phyloP scores from a whole-genome alignment of 2,888 invertebrate species.

The Sesia bembeciformis region DNA sequence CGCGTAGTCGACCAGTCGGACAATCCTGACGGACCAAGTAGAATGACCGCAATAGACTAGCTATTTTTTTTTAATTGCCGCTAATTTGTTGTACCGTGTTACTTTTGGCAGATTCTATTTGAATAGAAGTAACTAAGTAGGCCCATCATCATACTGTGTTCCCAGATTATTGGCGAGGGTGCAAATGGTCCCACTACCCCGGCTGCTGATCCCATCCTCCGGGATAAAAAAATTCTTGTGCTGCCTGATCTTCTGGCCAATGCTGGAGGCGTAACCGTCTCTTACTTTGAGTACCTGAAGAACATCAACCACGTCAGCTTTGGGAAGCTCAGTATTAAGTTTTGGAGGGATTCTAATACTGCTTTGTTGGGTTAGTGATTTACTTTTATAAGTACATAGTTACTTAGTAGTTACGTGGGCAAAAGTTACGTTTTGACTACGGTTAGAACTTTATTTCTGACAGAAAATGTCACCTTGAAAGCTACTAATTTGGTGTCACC shows the following conservation, averaged over 20 bases:
- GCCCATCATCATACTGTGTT: not conserved
- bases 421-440: not conserved
- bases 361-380: constrained; percentile 77
- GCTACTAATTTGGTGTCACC: not conserved
- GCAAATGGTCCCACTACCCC: constrained; percentile 95
- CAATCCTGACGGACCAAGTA: too few species aligned
- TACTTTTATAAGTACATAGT: constrained; percentile 11
- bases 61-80: too few species aligned
- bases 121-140: too few species aligned
- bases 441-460: not conserved
- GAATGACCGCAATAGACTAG: too few species aligned
- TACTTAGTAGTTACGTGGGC: not conserved
- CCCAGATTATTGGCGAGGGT: constrained; percentile 87
- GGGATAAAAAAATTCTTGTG: constrained; percentile 82
- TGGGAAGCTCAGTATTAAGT: constrained; percentile 89
- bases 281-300: constrained; percentile 94
- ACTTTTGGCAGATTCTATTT: too few species aligned
- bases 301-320: constrained; percentile 93
- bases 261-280: constrained; percentile 92
- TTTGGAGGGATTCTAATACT: constrained; percentile 89
- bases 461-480: too few species aligned
- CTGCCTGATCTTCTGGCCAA: constrained; percentile 86
- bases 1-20: too few species aligned
- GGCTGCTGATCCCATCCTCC: constrained; percentile 84
- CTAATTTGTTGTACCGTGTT: too few species aligned